Percentiles rank a stretch among this genome's conserved stretches.
Conservation (phyloP, 1,140 invertebrate genomes). For the Nautilus pompilius region DNA sequence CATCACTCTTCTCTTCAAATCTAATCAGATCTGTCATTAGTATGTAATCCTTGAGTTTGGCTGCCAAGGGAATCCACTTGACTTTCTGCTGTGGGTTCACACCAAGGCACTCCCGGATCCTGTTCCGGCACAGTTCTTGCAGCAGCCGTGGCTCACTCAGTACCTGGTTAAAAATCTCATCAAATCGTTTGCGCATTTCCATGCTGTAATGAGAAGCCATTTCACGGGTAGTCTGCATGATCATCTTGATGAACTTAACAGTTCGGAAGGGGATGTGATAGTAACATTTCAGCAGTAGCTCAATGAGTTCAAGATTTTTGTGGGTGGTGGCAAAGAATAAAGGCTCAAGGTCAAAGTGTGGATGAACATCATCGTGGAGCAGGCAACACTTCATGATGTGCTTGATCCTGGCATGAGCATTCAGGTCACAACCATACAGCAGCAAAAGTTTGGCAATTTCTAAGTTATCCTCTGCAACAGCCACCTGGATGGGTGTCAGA, state of each 20-base stretch:
- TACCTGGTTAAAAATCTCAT: slow-evolving; percentile 25
- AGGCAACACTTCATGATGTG: slow-evolving; percentile 39
- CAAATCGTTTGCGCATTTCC: slow-evolving; percentile 28
- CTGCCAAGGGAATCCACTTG: slow-evolving; percentile 26
- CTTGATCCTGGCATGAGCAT: slow-evolving; percentile 32
- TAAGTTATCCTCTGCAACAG: slow-evolving; percentile 35
- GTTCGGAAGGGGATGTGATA: slow-evolving; percentile 21
- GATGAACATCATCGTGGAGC: slow-evolving; percentile 40
- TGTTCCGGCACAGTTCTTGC: slow-evolving; percentile 31
- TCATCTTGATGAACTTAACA: slow-evolving; percentile 26
- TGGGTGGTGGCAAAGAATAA: slow-evolving; percentile 46
- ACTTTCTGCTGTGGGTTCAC: slow-evolving; percentile 25
- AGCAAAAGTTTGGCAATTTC: slow-evolving; percentile 34
- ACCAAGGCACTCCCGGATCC: slow-evolving; percentile 29
- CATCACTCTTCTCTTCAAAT: too few relatives aligned
- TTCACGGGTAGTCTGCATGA: slow-evolving; percentile 28
- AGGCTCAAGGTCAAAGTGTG: slow-evolving; percentile 49
- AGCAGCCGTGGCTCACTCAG: slow-evolving; percentile 27
- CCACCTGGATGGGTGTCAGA: slow-evolving; percentile 40
- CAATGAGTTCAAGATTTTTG: slow-evolving; percentile 40
- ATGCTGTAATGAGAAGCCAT: slow-evolving; percentile 27
- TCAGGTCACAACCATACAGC: slow-evolving; percentile 42
- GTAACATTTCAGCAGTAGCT: slow-evolving; percentile 39
- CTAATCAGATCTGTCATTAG: slow-evolving; percentile 34
- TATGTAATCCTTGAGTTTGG: slow-evolving; percentile 39